Percentiles rank a stretch among this genome's conserved stretches.
Evolutionary conservation across 2,113 vertebrate genomes (phyloP).

Genomic region (Eurystomus gularis): DNA sequence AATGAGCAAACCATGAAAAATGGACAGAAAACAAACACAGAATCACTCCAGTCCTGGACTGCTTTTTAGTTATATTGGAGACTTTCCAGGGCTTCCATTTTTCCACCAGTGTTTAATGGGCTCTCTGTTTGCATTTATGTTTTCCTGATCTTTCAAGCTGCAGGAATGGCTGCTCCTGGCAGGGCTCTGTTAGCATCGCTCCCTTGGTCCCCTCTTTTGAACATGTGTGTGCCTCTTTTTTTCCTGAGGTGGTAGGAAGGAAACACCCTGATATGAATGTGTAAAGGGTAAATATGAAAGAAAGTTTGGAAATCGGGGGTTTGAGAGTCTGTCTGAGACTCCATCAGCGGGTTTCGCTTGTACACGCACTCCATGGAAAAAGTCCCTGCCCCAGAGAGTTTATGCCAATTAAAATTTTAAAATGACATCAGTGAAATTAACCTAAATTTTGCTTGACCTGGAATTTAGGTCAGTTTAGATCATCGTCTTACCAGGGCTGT

Average conservation of each 20-base stretch:
- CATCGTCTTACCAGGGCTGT: conserved; percentile 3
- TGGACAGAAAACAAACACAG: conserved; percentile 66
- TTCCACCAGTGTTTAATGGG: conserved; percentile 65
- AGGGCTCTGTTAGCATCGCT: background rate
- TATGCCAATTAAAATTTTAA: conserved; percentile 54
- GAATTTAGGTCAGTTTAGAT: conserved; percentile 64
- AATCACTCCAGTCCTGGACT: conserved; percentile 52
- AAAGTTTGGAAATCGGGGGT: background rate
- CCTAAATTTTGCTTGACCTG: conserved; percentile 62
- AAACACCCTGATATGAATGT: background rate
- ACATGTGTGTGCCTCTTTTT: background rate
- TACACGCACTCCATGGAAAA: conserved; percentile 54
- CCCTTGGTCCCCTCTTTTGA: background rate
- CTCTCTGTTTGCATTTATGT: conserved; percentile 68
- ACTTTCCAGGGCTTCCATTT: conserved; percentile 68
- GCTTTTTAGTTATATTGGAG: conserved; percentile 65
- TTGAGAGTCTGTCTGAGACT: background rate
- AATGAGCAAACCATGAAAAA: conserved; percentile 66
- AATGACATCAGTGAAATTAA: conserved; percentile 63
- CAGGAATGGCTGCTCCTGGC: conserved; percentile 39
- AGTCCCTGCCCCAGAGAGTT: conserved; percentile 21
- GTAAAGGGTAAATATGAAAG: background rate
- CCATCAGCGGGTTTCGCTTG: background rate
- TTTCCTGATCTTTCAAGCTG: conserved; percentile 59
- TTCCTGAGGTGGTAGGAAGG: background rate